These are phyloP conservation scores for Pammene fasciana DNA, from an alignment of 2,888 invertebrate genomes.

Conservation along the genomic window DNA sequence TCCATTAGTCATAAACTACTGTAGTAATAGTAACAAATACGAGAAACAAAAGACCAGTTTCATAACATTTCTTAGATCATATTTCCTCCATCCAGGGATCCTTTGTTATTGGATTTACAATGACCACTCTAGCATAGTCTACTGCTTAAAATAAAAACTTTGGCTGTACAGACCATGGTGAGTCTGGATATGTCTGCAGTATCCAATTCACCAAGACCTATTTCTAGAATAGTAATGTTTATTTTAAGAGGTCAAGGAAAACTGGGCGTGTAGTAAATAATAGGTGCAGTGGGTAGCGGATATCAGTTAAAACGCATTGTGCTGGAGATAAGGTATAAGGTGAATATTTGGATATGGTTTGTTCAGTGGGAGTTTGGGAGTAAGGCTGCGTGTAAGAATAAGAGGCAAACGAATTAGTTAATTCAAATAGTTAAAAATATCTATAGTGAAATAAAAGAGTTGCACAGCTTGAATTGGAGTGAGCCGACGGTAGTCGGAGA, in stretches of 20 bases:
- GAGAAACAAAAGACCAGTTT: no score
- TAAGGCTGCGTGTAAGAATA: conserved; percentile 9
- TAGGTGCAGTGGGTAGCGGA: conserved; percentile 19
- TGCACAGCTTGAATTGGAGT: no score
- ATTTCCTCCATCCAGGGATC: no score
- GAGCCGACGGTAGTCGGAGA: no score
- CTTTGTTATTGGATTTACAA: background rate
- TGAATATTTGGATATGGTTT: conserved; percentile 37
- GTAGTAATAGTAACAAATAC: no score
- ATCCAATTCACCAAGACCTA: background rate
- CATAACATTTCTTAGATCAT: no score
- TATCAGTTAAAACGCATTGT: conserved; percentile 36
- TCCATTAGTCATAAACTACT: no score
- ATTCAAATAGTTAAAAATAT: background rate
- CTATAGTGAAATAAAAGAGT: no score
- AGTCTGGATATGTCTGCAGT: background rate
- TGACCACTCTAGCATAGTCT: background rate
- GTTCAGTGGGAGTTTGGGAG: conserved; percentile 26
- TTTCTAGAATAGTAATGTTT: background rate
- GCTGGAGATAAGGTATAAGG: conserved; percentile 35
- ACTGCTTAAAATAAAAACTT: background rate
- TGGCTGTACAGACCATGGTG: background rate
- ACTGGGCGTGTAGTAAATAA: conserved; percentile 20
- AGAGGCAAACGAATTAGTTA: background rate
- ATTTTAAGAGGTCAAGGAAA: background rate